Conservation (phyloP, 2,113 vertebrate genomes). For the Leptodactylus fuscus region DNA sequence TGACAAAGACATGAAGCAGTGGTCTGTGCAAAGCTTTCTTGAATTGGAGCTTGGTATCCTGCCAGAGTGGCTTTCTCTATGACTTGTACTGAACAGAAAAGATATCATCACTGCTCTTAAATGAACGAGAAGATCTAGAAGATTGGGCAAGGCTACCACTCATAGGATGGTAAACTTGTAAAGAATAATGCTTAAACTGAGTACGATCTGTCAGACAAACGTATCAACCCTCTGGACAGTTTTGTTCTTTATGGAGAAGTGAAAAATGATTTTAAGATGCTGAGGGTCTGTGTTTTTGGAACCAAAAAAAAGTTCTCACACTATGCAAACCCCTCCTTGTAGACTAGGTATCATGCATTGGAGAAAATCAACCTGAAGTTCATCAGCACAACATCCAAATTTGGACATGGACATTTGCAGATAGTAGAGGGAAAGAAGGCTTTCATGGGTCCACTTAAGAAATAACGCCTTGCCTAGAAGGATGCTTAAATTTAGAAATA, state of each 20-base stretch:
- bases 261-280: conserved; percentile 96
- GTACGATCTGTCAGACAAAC: conserved; percentile 97
- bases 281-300: conserved; percentile 96
- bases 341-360: conserved; percentile 86
- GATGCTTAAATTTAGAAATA: conserved; percentile 77
- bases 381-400: conserved; percentile 98
- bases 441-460: conserved; percentile 99
- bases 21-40: conserved; percentile 96
- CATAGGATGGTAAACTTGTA: conserved; percentile 94
- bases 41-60: conserved; percentile 97
- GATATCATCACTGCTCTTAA: conserved; percentile 95
- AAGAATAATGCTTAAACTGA: conserved; percentile 96
- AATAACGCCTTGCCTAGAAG: conserved; percentile 92
- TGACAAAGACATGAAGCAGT: conserved; percentile 95
- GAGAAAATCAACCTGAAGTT: conserved; percentile 99
- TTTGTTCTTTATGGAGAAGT: conserved; percentile 97
- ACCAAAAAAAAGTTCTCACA: conserved; percentile 96
- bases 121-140: conserved; percentile 99
- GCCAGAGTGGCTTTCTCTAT: conserved; percentile 97
- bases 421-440: conserved; percentile 95
- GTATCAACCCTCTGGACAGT: conserved; percentile 97
- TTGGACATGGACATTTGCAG: conserved; percentile 99
- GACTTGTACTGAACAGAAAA: conserved; percentile 95
- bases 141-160: conserved; percentile 92
- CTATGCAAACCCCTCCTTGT: conserved; percentile 96